Evolutionary conservation across 2,888 invertebrate species (phyloP), one percentile per base, ranked within the genome.

Genomic region (Biston stratarius): DNA sequence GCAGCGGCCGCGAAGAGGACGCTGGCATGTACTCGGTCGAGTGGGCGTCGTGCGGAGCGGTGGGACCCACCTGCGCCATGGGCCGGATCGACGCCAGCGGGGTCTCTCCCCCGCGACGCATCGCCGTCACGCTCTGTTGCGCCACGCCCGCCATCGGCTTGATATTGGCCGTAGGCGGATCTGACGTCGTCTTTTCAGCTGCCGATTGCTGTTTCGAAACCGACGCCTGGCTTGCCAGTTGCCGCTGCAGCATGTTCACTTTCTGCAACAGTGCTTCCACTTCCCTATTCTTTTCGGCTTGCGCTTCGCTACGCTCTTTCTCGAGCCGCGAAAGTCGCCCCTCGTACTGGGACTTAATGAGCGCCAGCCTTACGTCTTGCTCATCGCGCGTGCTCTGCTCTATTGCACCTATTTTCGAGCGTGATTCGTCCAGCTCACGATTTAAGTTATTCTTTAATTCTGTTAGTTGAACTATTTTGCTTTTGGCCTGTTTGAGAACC

Each of bases 1-100:
- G 94, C 67, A 90, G 81, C 83, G 95, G 82, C 82, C 95, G 76
- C 64, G 97, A 97, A 36, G 97, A 97, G 1, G 97, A 97, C 0
- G 97, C 97, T 0, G 97, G 97, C 94, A 97, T 97, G 86, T 97
- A 97, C 88, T 97, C 97, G 0, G 97, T 97, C 64, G 90, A 88
- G 81, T 94, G 94, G 34, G 90, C 94, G 78, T 89, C 94, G 83
- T 85, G 94, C 65, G 96, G 96, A 60, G 96, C 96, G 51, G 97
- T 97, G n/a, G 97, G 97, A 55, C 97, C 94, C 62, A 98, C 97
- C 57, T 97, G 97, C 33, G 96, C 96, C 74, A 99, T 98, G 0
- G 99, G 99, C 44, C 98, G 95, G 79, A 99, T 99, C 77, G 98
- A 98, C 24, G 99, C 99, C 71, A 98, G 82, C 57, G 94, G 98